phyloP scores from a whole-genome alignment of 2,797 vertebrate species.

The Cirrhinus molitorella region DNA sequence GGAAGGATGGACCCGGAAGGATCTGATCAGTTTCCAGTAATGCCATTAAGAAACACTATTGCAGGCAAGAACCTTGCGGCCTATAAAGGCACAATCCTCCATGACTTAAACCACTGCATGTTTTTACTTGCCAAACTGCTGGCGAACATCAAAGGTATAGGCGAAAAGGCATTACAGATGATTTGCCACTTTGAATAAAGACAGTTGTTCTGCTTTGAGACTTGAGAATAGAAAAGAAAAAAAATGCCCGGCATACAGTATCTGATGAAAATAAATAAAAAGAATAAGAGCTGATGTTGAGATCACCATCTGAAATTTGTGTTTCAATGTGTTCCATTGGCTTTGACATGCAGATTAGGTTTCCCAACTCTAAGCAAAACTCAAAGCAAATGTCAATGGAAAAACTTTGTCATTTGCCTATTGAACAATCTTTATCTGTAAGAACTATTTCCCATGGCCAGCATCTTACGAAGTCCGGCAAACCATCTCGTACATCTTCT shows the following conservation, averaged over 20 bases:
- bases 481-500: slow-evolving; percentile 27
- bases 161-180: slow-evolving; percentile 36
- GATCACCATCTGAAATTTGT: slow-evolving; percentile 5
- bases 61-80: slow-evolving; percentile 44
- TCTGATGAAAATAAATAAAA: slow-evolving; percentile 40
- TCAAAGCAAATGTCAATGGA: slow-evolving; percentile 28
- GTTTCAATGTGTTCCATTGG: slow-evolving; percentile 4
- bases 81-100: slow-evolving; percentile 35
- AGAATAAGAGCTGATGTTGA: background rate
- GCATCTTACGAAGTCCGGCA: background rate
- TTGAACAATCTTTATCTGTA: slow-evolving; percentile 3
- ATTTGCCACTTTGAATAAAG: slow-evolving; percentile 27
- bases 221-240: background rate
- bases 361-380: slow-evolving; percentile 13
- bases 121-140: slow-evolving; percentile 55
- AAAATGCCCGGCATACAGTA: background rate
- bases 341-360: slow-evolving; percentile 24
- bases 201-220: slow-evolving; percentile 34
- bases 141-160: slow-evolving; percentile 52
- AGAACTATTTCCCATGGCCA: background rate
- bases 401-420: slow-evolving; percentile 20
- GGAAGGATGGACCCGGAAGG: background rate
- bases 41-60: slow-evolving; percentile 49
- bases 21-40: slow-evolving; percentile 31
- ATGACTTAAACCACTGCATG: slow-evolving; percentile 51